Evolutionary conservation across 37 sponge, comb jelly and placozoan species (phyloP), one percentile per base, ranked within the genome.

Genomic region (Axinella damicornis): DNA sequence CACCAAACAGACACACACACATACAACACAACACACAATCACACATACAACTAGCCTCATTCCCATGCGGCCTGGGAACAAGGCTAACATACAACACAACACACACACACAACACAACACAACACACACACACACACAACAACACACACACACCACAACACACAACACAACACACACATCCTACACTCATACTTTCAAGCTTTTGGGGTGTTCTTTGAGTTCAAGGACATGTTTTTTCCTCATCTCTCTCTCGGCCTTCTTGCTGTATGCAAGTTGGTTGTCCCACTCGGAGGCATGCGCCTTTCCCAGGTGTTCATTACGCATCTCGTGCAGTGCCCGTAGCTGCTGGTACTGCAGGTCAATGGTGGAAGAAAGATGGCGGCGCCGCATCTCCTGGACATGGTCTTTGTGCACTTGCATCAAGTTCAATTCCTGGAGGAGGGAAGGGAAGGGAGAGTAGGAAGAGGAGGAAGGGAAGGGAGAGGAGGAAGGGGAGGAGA

Each of bases 141-240:
- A n/a, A n/a, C n/a, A n/a, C n/a, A n/a, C n/a, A n/a, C n/a, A n/a
- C n/a, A n/a, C n/a, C n/a, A n/a, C n/a, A n/a, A n/a, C n/a, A n/a
- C n/a, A n/a, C n/a, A n/a, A n/a, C n/a, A n/a, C 17, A 57, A 57
- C 17, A 21, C 20, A 57, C 20, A 21, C 20, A 57, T 71, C 28
- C 12, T 71, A 69, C 12, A 33, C 46, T 67, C 91, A 70, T 69
- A 98, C 96, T 78, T 80, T 87, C 46, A 99, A 72, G 83, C 91
- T 95, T 73, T 95, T 99, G 22, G 99, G 99, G 65, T 99, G 99
- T 41, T 99, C 95, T 65, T 94, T 92, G 55, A 91, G 79, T 61
- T 95, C 98, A 60, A 95, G 46, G 34, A 97, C 79, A 58, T 97
- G 98, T 83, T 99, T 99, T 81, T 95, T 95, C 55, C 94, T 82